phyloP scores from a whole-genome alignment of 2,888 invertebrate genomes.

The Heliconius charithonia region DNA sequence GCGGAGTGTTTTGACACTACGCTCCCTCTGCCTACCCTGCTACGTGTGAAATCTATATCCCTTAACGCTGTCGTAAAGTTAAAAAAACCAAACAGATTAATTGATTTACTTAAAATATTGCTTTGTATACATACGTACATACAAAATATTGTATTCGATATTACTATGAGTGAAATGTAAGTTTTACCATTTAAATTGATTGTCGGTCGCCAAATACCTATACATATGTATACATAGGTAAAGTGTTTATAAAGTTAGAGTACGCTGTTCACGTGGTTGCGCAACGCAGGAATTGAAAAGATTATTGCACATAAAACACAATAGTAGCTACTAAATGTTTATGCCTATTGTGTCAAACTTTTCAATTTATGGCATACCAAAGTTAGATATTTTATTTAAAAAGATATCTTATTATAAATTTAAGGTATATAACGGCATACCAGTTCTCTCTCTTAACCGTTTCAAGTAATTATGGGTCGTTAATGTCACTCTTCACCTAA shows the following conservation, averaged over 20 bases:
- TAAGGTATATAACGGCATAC: not conserved
- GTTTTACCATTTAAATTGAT: not conserved
- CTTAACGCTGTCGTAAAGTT: not conserved
- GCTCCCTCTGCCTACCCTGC: no score
- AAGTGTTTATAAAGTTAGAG: slow-evolving; percentile 34
- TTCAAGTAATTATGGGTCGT: not conserved
- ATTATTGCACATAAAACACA: slow-evolving; percentile 35
- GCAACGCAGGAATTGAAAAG: slow-evolving; percentile 32
- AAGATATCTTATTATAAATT: not conserved
- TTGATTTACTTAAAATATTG: not conserved
- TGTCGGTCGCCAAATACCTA: not conserved
- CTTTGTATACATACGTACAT: not conserved
- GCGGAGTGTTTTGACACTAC: no score
- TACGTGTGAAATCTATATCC: no score
- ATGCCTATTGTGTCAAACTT: slow-evolving; percentile 11
- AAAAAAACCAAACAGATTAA: not conserved
- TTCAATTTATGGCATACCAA: slow-evolving; percentile 11
- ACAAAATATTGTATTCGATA: not conserved
- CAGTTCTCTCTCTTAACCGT: not conserved
- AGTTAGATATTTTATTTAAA: slow-evolving; percentile 12
- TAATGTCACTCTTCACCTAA: slow-evolving; percentile 8
- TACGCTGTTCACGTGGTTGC: slow-evolving; percentile 33
- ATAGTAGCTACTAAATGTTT: slow-evolving; percentile 30
- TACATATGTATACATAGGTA: slow-evolving; percentile 13
- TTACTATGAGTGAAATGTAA: not conserved